phyloP scores from a whole-genome alignment of 2,888 invertebrate species.

The Camponotus fellah region DNA sequence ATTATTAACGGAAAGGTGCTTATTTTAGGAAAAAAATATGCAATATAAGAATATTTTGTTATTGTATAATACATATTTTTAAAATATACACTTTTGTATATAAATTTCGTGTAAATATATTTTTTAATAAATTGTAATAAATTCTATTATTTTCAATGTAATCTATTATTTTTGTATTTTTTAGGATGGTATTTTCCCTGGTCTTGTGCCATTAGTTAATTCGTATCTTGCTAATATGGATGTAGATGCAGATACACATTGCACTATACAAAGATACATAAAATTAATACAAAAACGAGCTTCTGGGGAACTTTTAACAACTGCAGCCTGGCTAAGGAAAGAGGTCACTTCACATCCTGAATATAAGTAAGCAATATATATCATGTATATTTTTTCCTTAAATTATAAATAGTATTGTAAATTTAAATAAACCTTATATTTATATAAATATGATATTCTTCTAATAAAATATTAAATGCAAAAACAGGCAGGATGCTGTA shows the following conservation, averaged over 20 bases:
- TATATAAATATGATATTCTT: slow-evolving; percentile 28
- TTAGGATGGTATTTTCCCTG: slow-evolving; percentile 96
- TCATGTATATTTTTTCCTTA: slow-evolving; percentile 12
- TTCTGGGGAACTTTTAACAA: slow-evolving; percentile 96
- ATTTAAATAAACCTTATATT: background rate
- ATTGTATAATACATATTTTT: background rate
- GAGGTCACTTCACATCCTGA: slow-evolving; percentile 95
- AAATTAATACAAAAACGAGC: slow-evolving; percentile 96
- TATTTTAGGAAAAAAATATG: slow-evolving; percentile 13
- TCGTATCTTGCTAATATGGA: slow-evolving; percentile 98
- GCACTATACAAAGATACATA: slow-evolving; percentile 98
- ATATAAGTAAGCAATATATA: slow-evolving; percentile 92
- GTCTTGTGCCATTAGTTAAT: slow-evolving; percentile 97
- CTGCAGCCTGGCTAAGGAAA: slow-evolving; percentile 97
- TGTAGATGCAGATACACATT: slow-evolving; percentile 99
- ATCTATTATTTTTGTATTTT: slow-evolving; percentile 60
- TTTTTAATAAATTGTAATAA: background rate
- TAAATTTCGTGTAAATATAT: slow-evolving; percentile 12
- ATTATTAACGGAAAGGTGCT: slow-evolving; percentile 97
- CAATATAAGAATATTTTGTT: background rate
- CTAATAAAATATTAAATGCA: slow-evolving; percentile 70
- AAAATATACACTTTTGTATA: background rate
- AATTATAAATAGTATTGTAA: background rate
- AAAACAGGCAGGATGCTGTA: slow-evolving; percentile 93
- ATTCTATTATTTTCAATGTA: background rate